Conservation (phyloP, 2,888 invertebrate genomes). For the Oscheius sp. region DNA sequence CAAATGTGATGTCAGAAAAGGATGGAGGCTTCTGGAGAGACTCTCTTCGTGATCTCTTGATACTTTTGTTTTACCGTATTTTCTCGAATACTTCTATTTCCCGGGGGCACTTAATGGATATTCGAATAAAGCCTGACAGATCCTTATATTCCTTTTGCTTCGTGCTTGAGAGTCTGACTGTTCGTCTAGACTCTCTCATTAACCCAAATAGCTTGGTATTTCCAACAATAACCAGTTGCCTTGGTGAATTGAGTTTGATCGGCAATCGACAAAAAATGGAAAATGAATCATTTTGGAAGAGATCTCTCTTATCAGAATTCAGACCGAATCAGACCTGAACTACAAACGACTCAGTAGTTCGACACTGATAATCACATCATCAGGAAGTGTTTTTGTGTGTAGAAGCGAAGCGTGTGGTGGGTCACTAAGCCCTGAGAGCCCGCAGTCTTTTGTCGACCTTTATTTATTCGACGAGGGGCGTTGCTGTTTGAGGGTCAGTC, state of each 20-base stretch:
- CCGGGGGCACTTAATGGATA: neutral
- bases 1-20: conserved; percentile 13
- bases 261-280: too few relatives aligned
- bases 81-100: neutral
- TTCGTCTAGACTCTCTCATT: neutral
- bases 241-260: too few relatives aligned
- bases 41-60: neutral
- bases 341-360: too few relatives aligned
- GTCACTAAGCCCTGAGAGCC: conserved; percentile 27
- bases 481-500: conserved; percentile 24
- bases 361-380: neutral
- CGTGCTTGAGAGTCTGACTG: neutral
- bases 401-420: conserved; percentile 26
- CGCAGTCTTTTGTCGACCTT: conserved; percentile 16
- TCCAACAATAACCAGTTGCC: too few relatives aligned
- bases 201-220: too few relatives aligned
- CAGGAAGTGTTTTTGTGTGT: conserved; percentile 23
- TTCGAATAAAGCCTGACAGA: too few relatives aligned
- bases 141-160: neutral
- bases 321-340: too few relatives aligned
- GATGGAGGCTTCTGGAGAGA: neutral
- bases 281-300: too few relatives aligned
- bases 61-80: neutral
- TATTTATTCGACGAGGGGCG: conserved; percentile 16
- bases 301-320: too few relatives aligned